phyloP scores from a whole-genome alignment of 53 echinoderm and acorn worm genomes.

The Glandiceps talaboti region DNA sequence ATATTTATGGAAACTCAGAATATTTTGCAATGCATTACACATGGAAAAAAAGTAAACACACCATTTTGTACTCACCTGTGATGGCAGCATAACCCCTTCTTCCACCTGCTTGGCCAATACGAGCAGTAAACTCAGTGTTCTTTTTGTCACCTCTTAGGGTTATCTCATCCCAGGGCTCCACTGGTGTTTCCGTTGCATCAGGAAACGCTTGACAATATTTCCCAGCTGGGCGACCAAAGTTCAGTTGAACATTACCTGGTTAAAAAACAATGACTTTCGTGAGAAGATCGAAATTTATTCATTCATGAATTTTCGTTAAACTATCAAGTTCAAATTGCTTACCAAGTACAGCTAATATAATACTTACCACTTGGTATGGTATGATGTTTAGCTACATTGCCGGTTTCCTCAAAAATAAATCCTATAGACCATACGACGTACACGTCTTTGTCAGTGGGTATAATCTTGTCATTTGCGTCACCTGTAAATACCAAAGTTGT shows the following conservation, averaged over 20 bases:
- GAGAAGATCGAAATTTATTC: too few relatives aligned
- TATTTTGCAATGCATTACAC: too few relatives aligned
- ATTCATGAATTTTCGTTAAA: too few relatives aligned
- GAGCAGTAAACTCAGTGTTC: slow-evolving; percentile 18
- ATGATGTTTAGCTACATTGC: slow-evolving; percentile 37
- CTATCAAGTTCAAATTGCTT: too few relatives aligned
- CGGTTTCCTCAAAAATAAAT: slow-evolving; percentile 31
- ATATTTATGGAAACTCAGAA: too few relatives aligned
- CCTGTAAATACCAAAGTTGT: too few relatives aligned
- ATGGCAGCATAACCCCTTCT: slow-evolving; percentile 63
- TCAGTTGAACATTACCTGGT: slow-evolving; percentile 20
- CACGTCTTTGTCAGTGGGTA: slow-evolving; percentile 7
- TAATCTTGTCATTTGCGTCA: slow-evolving; percentile 24
- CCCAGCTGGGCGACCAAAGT: slow-evolving; percentile 39
- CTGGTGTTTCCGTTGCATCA: neutral
- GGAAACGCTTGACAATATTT: slow-evolving; percentile 25
- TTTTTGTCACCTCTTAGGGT: slow-evolving; percentile 6
- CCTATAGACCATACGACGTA: slow-evolving; percentile 63
- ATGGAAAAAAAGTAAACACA: too few relatives aligned
- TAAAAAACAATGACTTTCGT: too few relatives aligned
- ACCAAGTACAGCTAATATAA: too few relatives aligned
- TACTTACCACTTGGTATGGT: slow-evolving; percentile 2
- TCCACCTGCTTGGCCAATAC: slow-evolving; percentile 79
- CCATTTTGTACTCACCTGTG: slow-evolving; percentile 36
- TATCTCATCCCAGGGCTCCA: slow-evolving; percentile 17